Percentiles rank a stretch among this genome's conserved stretches.
phyloP scores from a whole-genome alignment of 2,888 invertebrate genomes.

The Xanthia togata region DNA sequence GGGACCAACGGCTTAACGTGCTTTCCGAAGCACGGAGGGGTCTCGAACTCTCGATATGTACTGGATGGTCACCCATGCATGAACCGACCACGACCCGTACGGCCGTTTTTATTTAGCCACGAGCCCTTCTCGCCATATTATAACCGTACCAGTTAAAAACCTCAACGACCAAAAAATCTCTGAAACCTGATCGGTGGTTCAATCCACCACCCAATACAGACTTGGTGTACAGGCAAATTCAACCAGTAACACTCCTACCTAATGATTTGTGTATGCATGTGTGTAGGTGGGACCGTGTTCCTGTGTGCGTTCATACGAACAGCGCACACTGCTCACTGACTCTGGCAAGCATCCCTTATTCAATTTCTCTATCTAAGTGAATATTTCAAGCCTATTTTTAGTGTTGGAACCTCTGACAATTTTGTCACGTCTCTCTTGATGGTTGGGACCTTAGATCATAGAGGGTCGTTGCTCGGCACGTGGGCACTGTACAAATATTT shows the following conservation, averaged over 20 bases:
- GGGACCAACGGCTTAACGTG: too few relatives aligned
- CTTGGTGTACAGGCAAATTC: constrained; percentile 4
- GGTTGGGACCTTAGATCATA: constrained; percentile 10
- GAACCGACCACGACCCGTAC: too few relatives aligned
- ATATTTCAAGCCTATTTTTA: constrained; percentile 58
- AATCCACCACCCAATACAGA: background rate
- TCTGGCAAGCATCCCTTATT: constrained; percentile 58
- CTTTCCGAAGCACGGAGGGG: too few relatives aligned
- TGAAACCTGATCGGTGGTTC: background rate
- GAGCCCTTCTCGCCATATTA: background rate
- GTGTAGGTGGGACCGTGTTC: constrained; percentile 24
- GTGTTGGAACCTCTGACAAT: constrained; percentile 20
- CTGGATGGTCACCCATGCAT: too few relatives aligned
- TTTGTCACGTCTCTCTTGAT: constrained; percentile 32
- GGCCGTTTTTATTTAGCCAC: too few relatives aligned
- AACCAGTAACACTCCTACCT: constrained; percentile 3
- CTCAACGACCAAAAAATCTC: background rate
- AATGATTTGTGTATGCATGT: constrained; percentile 39
- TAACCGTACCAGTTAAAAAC: background rate
- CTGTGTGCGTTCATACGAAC: constrained; percentile 59
- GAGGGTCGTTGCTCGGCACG: background rate
- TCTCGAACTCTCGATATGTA: too few relatives aligned
- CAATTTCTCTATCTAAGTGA: constrained; percentile 63
- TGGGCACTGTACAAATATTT: background rate
- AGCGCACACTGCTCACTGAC: constrained; percentile 60